Conservation (phyloP, 2,888 invertebrate genomes). For the Orthosia incerta region DNA sequence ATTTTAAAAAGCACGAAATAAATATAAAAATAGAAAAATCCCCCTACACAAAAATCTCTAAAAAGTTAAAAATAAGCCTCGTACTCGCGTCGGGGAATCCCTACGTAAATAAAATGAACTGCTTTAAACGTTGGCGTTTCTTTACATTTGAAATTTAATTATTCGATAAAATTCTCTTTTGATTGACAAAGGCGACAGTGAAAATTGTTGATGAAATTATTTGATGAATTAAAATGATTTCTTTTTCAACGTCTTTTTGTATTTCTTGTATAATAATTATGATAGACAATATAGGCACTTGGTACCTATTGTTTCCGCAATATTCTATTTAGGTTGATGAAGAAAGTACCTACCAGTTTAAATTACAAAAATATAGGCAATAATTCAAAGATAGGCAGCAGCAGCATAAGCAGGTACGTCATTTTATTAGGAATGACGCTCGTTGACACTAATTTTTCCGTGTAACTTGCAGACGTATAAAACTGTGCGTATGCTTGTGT, state of each 20-base stretch:
- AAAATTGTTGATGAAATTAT: neutral
- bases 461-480: neutral
- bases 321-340: neutral
- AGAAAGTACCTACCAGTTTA: neutral
- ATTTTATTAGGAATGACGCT: neutral
- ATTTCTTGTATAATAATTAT: no score
- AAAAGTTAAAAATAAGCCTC: no score
- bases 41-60: no score
- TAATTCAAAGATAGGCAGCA: neutral
- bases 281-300: no score
- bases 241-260: neutral
- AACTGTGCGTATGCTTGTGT: no score
- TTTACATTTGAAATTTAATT: no score
- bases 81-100: no score
- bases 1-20: no score
- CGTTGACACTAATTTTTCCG: constrained; percentile 13
- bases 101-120: no score
- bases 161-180: neutral
- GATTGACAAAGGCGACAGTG: neutral
- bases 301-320: neutral
- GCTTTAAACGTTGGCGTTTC: no score
- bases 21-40: fast-evolving
- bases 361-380: neutral
- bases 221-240: neutral
- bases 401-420: no score